Base-by-base conservation (phyloP, 2,797 vertebrate genomes). In the Tokudaia tokunoshimensis region DNA sequence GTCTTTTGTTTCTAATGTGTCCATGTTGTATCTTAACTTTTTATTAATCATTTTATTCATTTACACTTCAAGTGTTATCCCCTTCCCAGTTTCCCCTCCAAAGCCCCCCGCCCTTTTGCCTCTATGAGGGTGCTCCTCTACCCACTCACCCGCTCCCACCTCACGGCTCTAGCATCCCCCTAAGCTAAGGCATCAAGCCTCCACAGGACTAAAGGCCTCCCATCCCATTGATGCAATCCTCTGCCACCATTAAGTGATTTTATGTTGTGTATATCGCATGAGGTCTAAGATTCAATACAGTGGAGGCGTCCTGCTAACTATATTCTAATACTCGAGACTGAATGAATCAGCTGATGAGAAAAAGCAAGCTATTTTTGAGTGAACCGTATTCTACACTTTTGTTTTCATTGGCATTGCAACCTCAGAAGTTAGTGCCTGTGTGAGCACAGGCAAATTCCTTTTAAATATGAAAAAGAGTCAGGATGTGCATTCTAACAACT, bases 401-500 rank as follows among this genome's bases (percentile, higher is more conserved):
- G 4, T 37, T 41, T 75, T 41, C 4, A 1, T 61, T 8, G 19
- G 61, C 2, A 41, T 0, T 24, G 3, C 3, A 44, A 9, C n/a
- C 47, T 89, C 12, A 57, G 9, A 61, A 90, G 7, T 82, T 47
- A 88, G 29, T 65, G 8, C 55, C 12, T 14, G 3, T 0, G 0
- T 47, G 89, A 80, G 19, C 1, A 15, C 9, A 37, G 20, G n/a
- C 22, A 76, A 89, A 41, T 55, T 3, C 50, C 81, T 19, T 44
- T 24, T 78, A 87, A 34, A 11, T 22, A 37, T 63, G 13, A 47
- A 81, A 92, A 84, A 93, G 37, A 94, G 57, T 34, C 2, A 0
- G 0, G 5, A 22, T 61, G 7, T 22, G 5, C 9, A 78, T 17
- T 63, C 24, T 67, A 65, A 52, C 37, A 81, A 34, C 6, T 79